Evolutionary conservation across 2,797 vertebrate species (phyloP).

Genomic region (Acanthiza pusilla): DNA sequence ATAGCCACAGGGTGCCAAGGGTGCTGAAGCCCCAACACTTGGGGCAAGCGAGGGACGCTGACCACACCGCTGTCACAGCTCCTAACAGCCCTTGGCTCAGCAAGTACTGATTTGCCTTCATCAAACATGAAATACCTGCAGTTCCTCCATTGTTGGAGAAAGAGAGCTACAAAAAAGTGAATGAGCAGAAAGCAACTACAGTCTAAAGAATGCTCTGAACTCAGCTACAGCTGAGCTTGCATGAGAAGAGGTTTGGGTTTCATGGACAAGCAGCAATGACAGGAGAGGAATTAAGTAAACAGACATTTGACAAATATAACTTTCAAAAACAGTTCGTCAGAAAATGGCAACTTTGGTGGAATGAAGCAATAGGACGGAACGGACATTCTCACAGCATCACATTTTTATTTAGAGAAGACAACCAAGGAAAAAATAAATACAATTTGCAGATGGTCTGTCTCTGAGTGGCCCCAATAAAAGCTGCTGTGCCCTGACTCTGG

Average conservation of each 20-base stretch:
- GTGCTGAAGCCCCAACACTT: not conserved
- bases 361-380: not conserved
- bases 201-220: not conserved
- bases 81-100: not conserved
- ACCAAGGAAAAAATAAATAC: not conserved
- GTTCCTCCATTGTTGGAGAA: not conserved
- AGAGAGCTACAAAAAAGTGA: not conserved
- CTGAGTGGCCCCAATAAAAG: not conserved
- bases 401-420: conserved; percentile 5
- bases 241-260: not conserved
- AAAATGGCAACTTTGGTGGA: not conserved
- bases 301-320: conserved; percentile 8
- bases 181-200: not conserved
- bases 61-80: rapidly evolving
- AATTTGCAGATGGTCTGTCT: conserved; percentile 12
- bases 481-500: not conserved
- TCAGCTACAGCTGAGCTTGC: not conserved
- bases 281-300: conserved; percentile 2
- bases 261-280: not conserved
- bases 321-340: not conserved
- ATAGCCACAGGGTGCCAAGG: not conserved
- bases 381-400: not conserved
- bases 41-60: not conserved
- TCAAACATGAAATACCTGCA: not conserved
- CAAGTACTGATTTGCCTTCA: not conserved